Conservation (phyloP, 2,797 vertebrate species). For the Malacoraja senta region DNA sequence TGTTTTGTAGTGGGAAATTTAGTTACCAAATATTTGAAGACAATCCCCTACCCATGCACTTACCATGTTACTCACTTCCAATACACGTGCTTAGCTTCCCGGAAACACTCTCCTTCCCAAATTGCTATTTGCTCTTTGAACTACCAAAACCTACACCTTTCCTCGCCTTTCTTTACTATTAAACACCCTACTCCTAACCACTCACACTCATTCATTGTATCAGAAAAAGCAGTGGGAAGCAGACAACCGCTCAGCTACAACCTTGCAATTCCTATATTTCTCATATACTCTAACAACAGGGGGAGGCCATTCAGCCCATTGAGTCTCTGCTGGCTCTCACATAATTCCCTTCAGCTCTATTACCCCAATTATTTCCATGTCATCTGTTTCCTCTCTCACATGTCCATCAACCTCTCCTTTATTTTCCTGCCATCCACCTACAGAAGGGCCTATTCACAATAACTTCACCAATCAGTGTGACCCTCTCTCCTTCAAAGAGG, state of each 20-base stretch:
- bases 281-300: neutral
- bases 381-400: no score
- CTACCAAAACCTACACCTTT: neutral
- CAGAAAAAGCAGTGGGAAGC: neutral
- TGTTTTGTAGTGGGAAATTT: neutral
- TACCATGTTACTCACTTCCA: no score
- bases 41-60: neutral
- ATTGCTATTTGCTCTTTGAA: neutral
- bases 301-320: neutral
- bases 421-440: no score
- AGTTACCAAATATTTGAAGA: neutral
- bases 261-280: neutral
- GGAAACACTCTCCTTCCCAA: neutral
- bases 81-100: no score
- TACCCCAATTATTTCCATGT: no score
- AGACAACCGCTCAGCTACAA: neutral
- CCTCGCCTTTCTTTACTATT: neutral
- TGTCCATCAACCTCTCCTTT: no score
- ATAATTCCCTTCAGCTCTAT: no score
- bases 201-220: neutral
- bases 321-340: neutral
- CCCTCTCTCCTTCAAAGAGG: no score
- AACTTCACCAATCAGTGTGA: no score
- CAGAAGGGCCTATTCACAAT: no score
- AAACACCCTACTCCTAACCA: neutral